Evolutionary conservation across 2,888 invertebrate species (phyloP), one percentile per base, ranked within the genome.

Genomic region (Folsomia manolachei): DNA sequence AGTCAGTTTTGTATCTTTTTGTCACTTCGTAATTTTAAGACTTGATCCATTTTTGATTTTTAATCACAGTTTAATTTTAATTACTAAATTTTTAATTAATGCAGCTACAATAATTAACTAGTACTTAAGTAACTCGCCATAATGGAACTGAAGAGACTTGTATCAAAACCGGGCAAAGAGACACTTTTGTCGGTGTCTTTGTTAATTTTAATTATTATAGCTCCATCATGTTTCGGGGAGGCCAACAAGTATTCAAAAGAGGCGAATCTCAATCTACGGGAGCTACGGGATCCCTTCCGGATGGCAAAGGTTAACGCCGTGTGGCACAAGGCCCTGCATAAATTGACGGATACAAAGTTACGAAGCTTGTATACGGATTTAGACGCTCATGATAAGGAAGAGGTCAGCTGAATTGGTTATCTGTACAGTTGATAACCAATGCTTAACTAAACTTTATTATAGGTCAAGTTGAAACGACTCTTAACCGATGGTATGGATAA

Each of bases 321-420:
- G 25, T 96, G 95, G 95, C 85, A 89, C 1, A 96, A 96, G 86
- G 95, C 95, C 14, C 90, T 91, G 84, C 90, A 91, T 95, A 88
- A 92, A 74, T 83, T 96, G 56, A 90, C 93, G 2, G 92, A 93
- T 82, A 88, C 90, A 0, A 94, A 94, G 83, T 84, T 97, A 27
- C 92, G 92, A 82, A 93, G 93, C 0, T 83, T 97, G 23, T 94
- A 91, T 82, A 91, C 92, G 82, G 96, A 96, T 82, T 85, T 97
- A 4, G 93, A 92, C 86, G 88, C 95, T 61, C 96, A 96, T 75
- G 96, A 97, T 82, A 95, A 95, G 85, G 92, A 94, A 83, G 95
- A 97, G n/a, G n/a, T n/a, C n/a, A n/a, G n/a, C n/a, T n/a, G n/a
- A n/a, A n/a, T n/a, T n/a, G n/a, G n/a, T n/a, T n/a, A n/a, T n/a